Evolutionary conservation across 2,797 vertebrate genomes (phyloP).

Genomic region (Phataginus tetradactyla): DNA sequence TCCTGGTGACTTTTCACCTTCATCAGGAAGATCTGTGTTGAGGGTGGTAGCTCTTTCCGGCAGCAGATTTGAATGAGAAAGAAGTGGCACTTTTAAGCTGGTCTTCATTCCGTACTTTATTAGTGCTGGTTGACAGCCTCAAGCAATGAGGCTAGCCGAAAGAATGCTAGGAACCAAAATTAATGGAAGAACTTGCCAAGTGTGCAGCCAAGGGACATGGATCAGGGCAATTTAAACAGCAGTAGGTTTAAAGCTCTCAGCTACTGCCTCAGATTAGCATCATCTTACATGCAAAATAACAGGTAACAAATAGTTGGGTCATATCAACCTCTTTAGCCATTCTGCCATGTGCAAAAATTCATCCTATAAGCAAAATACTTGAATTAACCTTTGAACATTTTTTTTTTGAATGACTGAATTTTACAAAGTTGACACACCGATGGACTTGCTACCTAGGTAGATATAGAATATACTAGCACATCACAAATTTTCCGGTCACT

Average conservation of each 20-base stretch:
- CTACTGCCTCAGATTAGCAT: background rate
- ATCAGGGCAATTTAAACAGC: background rate
- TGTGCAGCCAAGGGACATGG: background rate
- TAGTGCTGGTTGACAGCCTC: constrained; percentile 14
- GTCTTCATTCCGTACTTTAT: background rate
- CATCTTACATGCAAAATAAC: background rate
- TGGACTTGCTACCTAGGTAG: background rate
- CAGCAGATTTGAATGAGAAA: background rate
- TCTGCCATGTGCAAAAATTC: constrained; percentile 30
- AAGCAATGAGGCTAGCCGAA: constrained; percentile 3
- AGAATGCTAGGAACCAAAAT: background rate
- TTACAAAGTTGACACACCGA: background rate
- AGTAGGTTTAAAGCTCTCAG: constrained; percentile 8
- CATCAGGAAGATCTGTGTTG: background rate
- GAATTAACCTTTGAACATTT: constrained; percentile 2
- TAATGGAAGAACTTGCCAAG: background rate
- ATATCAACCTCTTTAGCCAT: constrained; percentile 29
- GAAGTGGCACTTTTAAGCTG: background rate
- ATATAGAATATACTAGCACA: background rate
- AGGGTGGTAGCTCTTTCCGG: background rate
- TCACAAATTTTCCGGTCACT: background rate
- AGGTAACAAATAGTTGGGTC: background rate
- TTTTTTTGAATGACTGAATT: background rate
- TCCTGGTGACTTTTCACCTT: background rate
- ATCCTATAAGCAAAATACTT: constrained; percentile 13